Conservation (phyloP, 1,140 invertebrate species). For the Panagrolaimus sp. region DNA sequence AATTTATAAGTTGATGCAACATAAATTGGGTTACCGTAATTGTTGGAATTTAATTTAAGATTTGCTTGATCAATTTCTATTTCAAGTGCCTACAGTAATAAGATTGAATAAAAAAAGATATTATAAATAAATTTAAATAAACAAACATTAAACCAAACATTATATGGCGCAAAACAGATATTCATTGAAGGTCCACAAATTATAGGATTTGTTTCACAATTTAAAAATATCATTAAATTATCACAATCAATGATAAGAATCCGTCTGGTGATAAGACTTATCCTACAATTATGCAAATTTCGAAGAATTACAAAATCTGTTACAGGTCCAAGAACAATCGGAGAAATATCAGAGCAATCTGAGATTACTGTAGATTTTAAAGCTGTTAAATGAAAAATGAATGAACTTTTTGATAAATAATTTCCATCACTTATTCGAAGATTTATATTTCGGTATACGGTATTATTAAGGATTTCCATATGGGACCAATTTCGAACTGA, state of each 20-base stretch:
- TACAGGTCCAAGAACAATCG: neutral
- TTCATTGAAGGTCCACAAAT: neutral
- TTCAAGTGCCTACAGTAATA: neutral
- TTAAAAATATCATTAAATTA: neutral
- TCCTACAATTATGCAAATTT: neutral
- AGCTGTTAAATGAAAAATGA: neutral
- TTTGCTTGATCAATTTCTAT: neutral
- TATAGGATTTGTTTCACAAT: neutral
- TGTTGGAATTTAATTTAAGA: neutral
- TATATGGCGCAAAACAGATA: conserved; percentile 4
- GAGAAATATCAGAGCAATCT: conserved; percentile 1
- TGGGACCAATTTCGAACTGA: neutral
- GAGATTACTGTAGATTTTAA: neutral
- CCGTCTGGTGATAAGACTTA: neutral
- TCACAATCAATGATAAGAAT: conserved; percentile 5
- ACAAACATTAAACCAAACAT: conserved; percentile 14
- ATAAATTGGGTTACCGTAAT: neutral
- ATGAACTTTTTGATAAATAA: neutral
- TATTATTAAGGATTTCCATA: neutral
- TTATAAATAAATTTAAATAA: no score
- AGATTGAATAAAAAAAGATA: no score
- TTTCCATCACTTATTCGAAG: neutral
- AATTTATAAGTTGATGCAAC: no score
- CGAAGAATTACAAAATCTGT: conserved; percentile 6
- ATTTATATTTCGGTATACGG: neutral